Conservation (phyloP, 2,888 invertebrate species). For the Melikaiella ostensackeni region DNA sequence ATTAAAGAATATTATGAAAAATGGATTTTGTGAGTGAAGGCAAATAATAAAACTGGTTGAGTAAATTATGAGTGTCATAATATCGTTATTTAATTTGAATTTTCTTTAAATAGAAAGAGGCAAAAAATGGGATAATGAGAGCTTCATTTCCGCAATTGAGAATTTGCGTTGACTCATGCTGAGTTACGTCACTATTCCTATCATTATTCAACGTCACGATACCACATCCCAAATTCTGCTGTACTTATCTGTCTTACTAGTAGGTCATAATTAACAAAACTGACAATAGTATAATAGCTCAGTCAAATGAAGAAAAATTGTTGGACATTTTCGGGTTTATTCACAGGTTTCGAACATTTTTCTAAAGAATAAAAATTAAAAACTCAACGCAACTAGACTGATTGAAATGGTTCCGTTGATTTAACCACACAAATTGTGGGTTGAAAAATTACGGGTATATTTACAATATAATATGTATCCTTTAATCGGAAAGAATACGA, state of each 20-base stretch:
- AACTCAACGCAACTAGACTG: too few relatives aligned
- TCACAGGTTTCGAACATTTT: too few relatives aligned
- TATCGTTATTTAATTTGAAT: neutral
- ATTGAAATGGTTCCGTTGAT: too few relatives aligned
- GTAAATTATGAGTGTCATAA: neutral
- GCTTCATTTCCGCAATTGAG: slow-evolving; percentile 68
- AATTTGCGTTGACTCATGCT: slow-evolving; percentile 63
- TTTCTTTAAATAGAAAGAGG: slow-evolving; percentile 18
- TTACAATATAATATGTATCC: too few relatives aligned
- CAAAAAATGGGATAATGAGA: slow-evolving; percentile 40
- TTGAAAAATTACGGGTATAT: too few relatives aligned
- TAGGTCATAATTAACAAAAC: neutral
- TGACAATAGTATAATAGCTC: neutral
- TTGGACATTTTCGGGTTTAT: too few relatives aligned
- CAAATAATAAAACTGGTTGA: neutral
- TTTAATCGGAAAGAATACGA: too few relatives aligned
- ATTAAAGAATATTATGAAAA: too few relatives aligned
- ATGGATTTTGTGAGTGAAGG: neutral
- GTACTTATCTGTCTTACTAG: neutral
- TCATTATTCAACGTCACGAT: slow-evolving; percentile 7
- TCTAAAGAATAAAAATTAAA: too few relatives aligned
- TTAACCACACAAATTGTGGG: too few relatives aligned
- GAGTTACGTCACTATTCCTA: slow-evolving; percentile 42
- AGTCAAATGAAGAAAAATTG: too few relatives aligned
- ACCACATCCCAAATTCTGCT: neutral